Evolutionary conservation across 2,113 vertebrate species (phyloP), one percentile per base, ranked within the genome.

Genomic region (Crocuta crocuta): DNA sequence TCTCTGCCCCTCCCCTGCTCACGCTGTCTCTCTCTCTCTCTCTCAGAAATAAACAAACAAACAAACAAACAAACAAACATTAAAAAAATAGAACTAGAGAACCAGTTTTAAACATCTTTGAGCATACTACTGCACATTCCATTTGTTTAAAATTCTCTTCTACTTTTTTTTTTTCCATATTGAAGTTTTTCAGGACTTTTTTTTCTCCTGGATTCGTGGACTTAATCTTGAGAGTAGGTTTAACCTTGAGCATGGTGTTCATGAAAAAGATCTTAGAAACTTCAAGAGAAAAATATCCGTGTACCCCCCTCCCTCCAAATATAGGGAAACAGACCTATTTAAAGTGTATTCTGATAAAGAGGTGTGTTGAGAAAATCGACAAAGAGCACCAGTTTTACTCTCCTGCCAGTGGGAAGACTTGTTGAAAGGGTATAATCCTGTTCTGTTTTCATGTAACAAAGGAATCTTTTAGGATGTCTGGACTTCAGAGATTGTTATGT

Each of bases 101-200:
- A 48, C 74, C 50, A 61, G 13, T 61, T 65, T 68, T 83, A n/a
- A 92, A 78, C 24, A 53, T 48, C 16, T 63, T 7, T 35, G 45
- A 85, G 10, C 28, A 65, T 5, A 31, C 15, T 15, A 24, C 4
- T 53, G 0, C 23, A 48, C 55, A 33, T 78, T 58, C 31, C n/a
- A 78, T 92, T 83, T 86, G 12, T 68, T 94, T 84, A 73, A 87
- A 87, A 91, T 83, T 96, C 39, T 82, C 35, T 63, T 92, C n/a
- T 50, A 10, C 10, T 17, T 50, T 31, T 24, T 82, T 17, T 4
- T 10, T 10, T 33, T 53, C 53, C 8, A 28, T 55, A 88, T 4
- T 61, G 15, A 96, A 92, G 13, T 92, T 94, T 94, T 50, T 81
- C 3, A 71, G 71, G 71, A 66, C 31, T 79, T 86, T 84, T 71